Base-by-base conservation (phyloP, 2,888 invertebrate species). In the Chymomyza fuscimana region DNA sequence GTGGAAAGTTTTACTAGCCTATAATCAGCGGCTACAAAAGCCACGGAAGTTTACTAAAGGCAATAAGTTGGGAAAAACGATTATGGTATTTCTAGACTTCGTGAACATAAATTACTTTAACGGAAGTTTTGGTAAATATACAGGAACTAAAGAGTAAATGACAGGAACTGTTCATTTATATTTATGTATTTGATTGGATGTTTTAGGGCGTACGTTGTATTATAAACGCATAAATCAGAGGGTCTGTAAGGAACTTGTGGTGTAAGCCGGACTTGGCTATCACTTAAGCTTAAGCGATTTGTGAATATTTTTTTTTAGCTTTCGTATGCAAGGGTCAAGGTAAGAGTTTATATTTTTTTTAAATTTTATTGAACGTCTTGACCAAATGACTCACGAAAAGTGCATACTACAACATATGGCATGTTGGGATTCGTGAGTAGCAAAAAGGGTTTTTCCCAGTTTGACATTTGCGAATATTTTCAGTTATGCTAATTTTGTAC, bases 1-100 rank as follows among this genome's bases (percentile, higher is more conserved):
- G 64, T 70, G 69, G 65, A 72, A 72, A 78, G 67, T 76, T 76
- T 72, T 67, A 62, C 50, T 40, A 15, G 46, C 40, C 36, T 25
- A 54, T 54, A 16, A 59, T 22, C 22, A 59, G 59, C 32, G 19
- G 59, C 10, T 3, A 40, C 46, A 46, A 40, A 32, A 62, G 61
- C 36, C 16, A n/a, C 22, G 19, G 32, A 60, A 60, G 15, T 60
- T 6, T 5, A 60, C 19, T 6, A 60, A 60, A 60, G 67, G 61
- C 60, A 63, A 29, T n/a, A 25, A 19, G 56, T 36, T 36, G 36
- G 40, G 10, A 46, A 46, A 46, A 46, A 46, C 40, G 40, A 46
- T 46, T 46, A 46, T 46, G 40, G 6, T 46, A 46, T 46, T 12
- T 46, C 12, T 40, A 46, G 40, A 46, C 5, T 7, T 32, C 12